Base-by-base conservation (phyloP, 2,888 invertebrate species). In the Nycteola revayana region DNA sequence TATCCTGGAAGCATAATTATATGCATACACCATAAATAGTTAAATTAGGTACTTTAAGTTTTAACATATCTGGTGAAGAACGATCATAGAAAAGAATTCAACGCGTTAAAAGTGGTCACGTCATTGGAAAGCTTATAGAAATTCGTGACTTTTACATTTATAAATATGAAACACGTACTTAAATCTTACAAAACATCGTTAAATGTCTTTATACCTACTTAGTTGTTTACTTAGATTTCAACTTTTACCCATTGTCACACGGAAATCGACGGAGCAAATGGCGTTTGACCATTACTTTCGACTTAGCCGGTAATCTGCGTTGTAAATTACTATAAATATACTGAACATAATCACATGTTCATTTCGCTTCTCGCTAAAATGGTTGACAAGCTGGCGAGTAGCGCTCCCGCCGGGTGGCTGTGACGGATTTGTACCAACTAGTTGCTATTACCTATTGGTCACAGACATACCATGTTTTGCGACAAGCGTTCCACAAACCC, bases 401-500 rank as follows among this genome's bases (percentile, higher is more conserved):
- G n/a, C 21, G 4, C 4, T 7, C 4, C 21, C 7, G 30, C 21
- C 49, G 51, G 49, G 51, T 49, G 41, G 42, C 59, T 51, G 66
- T 44, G 46, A 38, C 70, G 52, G 74, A 77, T 74, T 40, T 45
- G 42, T 25, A 32, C 32, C 39, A 23, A 10, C 32, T 24, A 39
- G 42, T 42, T 44, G 42, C 58, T 49, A 75, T 78, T 75, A 69
- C 39, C 52, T 46, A 67, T 79, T 76, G 50, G 78, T 58, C 62
- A 68, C 72, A 67, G 66, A 57, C 48, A 50, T 51, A 57, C 52
- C 47, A 39, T 46, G 47, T 54, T 51, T 60, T 68, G 64, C 65
- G 57, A 68, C 56, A 60, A 71, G 56, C 65, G 78, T 65, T 71
- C 75, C 59, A 75, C 74, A 78, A 55, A 76, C 75, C 75, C 66